Conservation (phyloP, 2,888 invertebrate genomes). For the Cheilosia vernalis region DNA sequence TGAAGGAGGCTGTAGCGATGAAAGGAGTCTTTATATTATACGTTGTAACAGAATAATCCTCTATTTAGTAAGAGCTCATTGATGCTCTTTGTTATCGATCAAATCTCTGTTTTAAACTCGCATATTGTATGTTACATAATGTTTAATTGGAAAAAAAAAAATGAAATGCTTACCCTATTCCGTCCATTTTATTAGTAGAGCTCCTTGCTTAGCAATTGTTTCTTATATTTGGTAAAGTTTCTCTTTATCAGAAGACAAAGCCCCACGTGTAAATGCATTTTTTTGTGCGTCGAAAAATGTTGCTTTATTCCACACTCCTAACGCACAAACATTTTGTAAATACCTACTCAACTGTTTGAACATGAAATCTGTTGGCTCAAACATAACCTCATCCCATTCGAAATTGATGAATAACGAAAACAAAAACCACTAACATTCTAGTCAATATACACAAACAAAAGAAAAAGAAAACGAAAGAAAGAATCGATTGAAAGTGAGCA, state of each 20-base stretch:
- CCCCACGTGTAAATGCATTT: conserved; percentile 32
- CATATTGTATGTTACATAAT: conserved; percentile 7
- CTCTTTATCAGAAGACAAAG: conserved; percentile 2
- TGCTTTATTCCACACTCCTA: conserved; percentile 16
- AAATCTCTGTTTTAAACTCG: conserved; percentile 30
- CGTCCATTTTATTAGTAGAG: conserved; percentile 70
- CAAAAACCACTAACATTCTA: conserved; percentile 56
- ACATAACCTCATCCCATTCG: conserved; percentile 26
- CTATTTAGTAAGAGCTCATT: conserved; percentile 22
- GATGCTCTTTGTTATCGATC: conserved; percentile 8
- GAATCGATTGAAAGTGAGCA: conserved; percentile 46
- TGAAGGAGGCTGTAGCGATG: conserved; percentile 44
- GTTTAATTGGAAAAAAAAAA: conserved; percentile 25
- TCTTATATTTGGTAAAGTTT: neutral
- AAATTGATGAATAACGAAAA: conserved; percentile 23
- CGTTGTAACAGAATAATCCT: conserved; percentile 22
- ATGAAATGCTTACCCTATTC: conserved; percentile 68
- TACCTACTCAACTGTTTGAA: conserved; percentile 23
- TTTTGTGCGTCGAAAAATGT: conserved; percentile 4
- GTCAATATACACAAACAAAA: conserved; percentile 62
- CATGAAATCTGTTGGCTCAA: conserved; percentile 26
- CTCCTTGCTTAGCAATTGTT: conserved; percentile 33
- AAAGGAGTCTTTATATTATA: conserved; percentile 1
- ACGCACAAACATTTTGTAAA: conserved; percentile 66
- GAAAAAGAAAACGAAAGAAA: neutral